Conservation (phyloP, 2,888 invertebrate genomes). For the Torymus auratus region DNA sequence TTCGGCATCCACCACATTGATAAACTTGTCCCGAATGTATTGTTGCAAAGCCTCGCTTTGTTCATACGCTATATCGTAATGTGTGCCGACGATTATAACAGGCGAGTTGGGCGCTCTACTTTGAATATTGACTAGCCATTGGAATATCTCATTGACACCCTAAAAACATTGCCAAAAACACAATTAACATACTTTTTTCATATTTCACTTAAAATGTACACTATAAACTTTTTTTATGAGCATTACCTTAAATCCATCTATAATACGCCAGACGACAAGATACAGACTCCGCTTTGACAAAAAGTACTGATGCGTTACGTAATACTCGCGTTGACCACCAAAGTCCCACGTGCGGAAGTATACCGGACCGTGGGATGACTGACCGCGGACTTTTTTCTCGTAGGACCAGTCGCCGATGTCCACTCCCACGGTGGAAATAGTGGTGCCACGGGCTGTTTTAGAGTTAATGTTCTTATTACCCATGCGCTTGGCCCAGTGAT, state of each 20-base stretch:
- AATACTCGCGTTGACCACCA: slow-evolving; percentile 98
- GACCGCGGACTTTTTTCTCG: slow-evolving; percentile 88
- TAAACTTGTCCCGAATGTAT: slow-evolving; percentile 90
- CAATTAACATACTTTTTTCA: background rate
- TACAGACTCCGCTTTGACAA: slow-evolving; percentile 96
- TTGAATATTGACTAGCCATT: slow-evolving; percentile 97
- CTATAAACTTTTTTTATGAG: background rate
- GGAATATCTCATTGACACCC: slow-evolving; percentile 92
- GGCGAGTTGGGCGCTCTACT: slow-evolving; percentile 97
- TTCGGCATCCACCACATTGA: slow-evolving; percentile 96
- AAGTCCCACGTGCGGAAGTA: slow-evolving; percentile 99
- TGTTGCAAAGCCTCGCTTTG: slow-evolving; percentile 91
- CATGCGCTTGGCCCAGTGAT: slow-evolving; percentile 97
- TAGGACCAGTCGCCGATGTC: slow-evolving; percentile 97
- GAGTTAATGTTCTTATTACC: slow-evolving; percentile 90
- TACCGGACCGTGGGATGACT: slow-evolving; percentile 87
- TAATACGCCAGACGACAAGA: slow-evolving; percentile 95
- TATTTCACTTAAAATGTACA: slow-evolving; percentile 67
- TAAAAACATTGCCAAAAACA: slow-evolving; percentile 13
- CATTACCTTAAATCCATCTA: slow-evolving; percentile 85
- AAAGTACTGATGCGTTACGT: slow-evolving; percentile 99
- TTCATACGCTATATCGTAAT: slow-evolving; percentile 91
- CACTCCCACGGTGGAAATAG: slow-evolving; percentile 97
- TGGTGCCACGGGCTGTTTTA: slow-evolving; percentile 86
- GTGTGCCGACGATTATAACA: slow-evolving; percentile 97